Percentiles rank a stretch among this genome's conserved stretches.
These are phyloP conservation scores for Silurus asotus DNA, from an alignment of 2,113 vertebrate genomes.

Conservation along the genomic window DNA sequence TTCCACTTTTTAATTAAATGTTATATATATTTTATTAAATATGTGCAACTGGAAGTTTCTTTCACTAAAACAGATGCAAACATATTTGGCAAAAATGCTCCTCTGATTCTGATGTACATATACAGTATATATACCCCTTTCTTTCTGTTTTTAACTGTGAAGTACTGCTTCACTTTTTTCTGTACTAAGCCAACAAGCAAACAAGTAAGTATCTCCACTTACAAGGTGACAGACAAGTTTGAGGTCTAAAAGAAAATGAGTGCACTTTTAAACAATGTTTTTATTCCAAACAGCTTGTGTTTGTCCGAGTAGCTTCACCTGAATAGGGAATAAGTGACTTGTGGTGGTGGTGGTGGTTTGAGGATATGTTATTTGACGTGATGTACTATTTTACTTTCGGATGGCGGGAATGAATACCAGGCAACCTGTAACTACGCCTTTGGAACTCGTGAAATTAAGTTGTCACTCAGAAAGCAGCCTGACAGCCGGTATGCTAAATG, in stretches of 20 bases:
- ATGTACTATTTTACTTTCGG: background rate
- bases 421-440: slow-evolving; percentile 41
- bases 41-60: too few relatives aligned
- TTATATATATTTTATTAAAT: too few relatives aligned
- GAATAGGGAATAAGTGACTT: background rate
- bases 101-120: too few relatives aligned
- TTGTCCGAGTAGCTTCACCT: background rate
- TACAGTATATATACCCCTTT: too few relatives aligned
- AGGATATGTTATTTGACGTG: background rate
- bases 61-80: too few relatives aligned
- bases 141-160: too few relatives aligned
- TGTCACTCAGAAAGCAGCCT: slow-evolving; percentile 56
- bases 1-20: too few relatives aligned
- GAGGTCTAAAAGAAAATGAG: background rate
- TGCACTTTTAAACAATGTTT: background rate
- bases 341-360: background rate
- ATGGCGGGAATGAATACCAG: background rate
- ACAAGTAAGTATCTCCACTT: background rate
- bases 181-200: background rate
- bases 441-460: slow-evolving; percentile 61
- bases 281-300: background rate
- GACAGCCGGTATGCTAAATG: slow-evolving; percentile 52
- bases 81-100: too few relatives aligned
- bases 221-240: slow-evolving; percentile 10
- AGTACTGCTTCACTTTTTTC: too few relatives aligned